Evolutionary conservation across 2,888 invertebrate genomes (phyloP), one percentile per base, ranked within the genome.

Genomic region (Norana najaformis): DNA sequence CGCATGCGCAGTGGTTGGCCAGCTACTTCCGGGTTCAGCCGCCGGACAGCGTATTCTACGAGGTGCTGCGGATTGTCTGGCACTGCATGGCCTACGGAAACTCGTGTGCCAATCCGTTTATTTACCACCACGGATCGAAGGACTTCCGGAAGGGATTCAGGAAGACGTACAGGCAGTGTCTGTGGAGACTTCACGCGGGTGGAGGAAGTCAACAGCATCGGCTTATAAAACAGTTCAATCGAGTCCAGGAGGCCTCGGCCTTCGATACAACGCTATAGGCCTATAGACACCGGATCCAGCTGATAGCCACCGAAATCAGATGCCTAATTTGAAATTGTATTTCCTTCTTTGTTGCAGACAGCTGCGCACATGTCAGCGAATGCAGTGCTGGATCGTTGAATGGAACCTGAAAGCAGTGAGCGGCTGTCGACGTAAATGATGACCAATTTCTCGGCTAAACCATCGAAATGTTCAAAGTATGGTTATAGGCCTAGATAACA

Each of bases 1-100:
- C 98, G 94, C 98, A 98, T 41, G 83, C 91, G 14, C 92, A 92
- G 88, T 90, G 92, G 18, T 88, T 92, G 39, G 37, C 91, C 82
- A 89, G 90, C 35, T 92, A 92, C 90, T 92, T 88, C 89, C 90
- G 90, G 13, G 35, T 82, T 3, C 89, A 89, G 47, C 82, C 69
- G 35, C 91, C 92, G 2, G 36, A 90, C 88, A 38, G 88, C 13
- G 37, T 88, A 39, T 36, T 88, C 39, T 92, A 92, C 90, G 88
- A 92, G 90, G 89, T 92, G 13, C 90, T 89, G 53, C 69, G 89
- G 20, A 47, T 92, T 23, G 82, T 92, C 47, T 91, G 92, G 88
- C 91, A 92, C 88, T 91, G 91, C 47, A 53, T 92, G 34, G 91
- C 92, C 30, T 92, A 91, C 82, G 83, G 88, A 83, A 92, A 92